Evolutionary conservation across 2,888 invertebrate genomes (phyloP), one percentile per base, ranked within the genome.

Genomic region (Melieria crassipennis): DNA sequence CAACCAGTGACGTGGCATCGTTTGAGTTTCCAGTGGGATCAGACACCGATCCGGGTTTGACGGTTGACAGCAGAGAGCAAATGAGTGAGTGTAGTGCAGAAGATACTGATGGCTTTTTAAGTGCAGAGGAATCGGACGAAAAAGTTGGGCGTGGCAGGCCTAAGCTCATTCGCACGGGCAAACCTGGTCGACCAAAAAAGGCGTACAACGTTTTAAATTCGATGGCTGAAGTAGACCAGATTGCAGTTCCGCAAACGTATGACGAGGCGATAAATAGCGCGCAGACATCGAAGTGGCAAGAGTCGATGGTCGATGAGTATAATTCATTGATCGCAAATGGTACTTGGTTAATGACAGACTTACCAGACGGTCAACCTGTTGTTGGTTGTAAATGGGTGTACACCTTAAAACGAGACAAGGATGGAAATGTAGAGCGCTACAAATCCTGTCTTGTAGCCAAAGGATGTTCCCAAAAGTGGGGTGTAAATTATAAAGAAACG

Each of bases 391-490:
- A 78, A 75, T 82, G 79, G 78, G 76, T 79, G 3, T 79, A 74
- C 63, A 78, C 77, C 67, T 71, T 63, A 0, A 79, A 80, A 72
- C 74, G 65, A 11, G 62, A 77, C 72, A 68, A 66, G 13, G 65
- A 75, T 62, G 79, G 79, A 13, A 11, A 72, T 62, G 46, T 79
- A 55, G 58, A 71, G 9, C 69, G 73, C 63, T 62, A 52, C 10
- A 62, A 76, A 76, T 73, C 79, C 75, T 63, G 79, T 43, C 69
- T 79, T 4, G 79, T 79, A 0, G 76, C 77, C 5, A 79, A 79
- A 75, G 80, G 79, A 10, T 81, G 71, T 64, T 57, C 67, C 7
- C 80, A 82, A 60, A 71, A 58, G 48, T 11, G 64, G 7, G 77
- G 75, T 7, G 63, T 75, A 10, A 65, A 65, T 13, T 65, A 65